Evolutionary conservation across 2,888 invertebrate species (phyloP), one percentile per base, ranked within the genome.

Genomic region (Caenorhabditis zanzibari): DNA sequence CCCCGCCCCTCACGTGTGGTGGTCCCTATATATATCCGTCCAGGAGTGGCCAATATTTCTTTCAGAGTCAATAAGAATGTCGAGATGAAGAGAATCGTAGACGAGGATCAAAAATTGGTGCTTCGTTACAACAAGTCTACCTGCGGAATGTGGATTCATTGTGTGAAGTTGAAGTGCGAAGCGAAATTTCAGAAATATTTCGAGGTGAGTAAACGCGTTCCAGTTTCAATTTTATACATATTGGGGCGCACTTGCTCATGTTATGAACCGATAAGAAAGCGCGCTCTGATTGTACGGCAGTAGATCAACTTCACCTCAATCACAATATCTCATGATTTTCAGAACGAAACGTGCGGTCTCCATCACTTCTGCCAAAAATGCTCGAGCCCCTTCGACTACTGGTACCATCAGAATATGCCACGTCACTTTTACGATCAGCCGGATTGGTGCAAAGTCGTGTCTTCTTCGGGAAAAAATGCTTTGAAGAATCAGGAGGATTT

Each of bases 331-430:
- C 1, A 19, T 19, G 0, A 7, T 54, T 61, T 61, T 10, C 61
- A 61, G 61, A 61, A 35, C 5, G 61, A 38, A 35, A 35, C 35
- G 38, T 61, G 61, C 24, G 61, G 35, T 9, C 35, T 61, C 61
- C 38, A 38, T 4, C 16, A 22, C 6, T 61, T 61, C 35, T 61
- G 61, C 61, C 4, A 38, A 19, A 38, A 61, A 24, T 38, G 38
- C 61, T 38, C 61, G 19, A 38, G 3, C 32, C 35, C 7, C 1
- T 16, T 61, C 19, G 61, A 61, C 38, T 38, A 61, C 22, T 35
- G 22, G 19, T 61, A 7, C 19, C 22, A 61, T 35, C 32, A 35
- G 7, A 61, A 35, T 10, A 22, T 61, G 19, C 38, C 61, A 22
- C 61, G 22, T 35, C 61, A 38, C 14, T 19, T 61, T n/a, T 19